Base-by-base conservation (phyloP, 2,888 invertebrate genomes). In the Ochropacha duplaris region DNA sequence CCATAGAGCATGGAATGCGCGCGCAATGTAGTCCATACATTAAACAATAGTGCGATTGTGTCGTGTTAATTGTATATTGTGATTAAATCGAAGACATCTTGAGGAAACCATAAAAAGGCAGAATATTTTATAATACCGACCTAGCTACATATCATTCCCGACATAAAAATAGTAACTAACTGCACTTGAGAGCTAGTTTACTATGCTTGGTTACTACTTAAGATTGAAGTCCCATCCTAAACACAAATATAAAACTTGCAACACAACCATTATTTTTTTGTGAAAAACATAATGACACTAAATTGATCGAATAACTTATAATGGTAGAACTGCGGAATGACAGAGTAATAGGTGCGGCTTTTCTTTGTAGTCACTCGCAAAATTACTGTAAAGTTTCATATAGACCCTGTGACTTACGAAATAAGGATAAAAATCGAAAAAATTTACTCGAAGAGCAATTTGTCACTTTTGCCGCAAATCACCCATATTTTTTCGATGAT, bases 1-100 rank as follows among this genome's bases (percentile, higher is more conserved):
- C 74, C 77, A 76, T 71, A 79, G 75, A 78, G 64, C 65, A 62
- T 65, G 44, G 60, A 66, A 62, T 56, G 51, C 39, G n/a, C 6
- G 54, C 50, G 58, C 54, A n/a, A 52, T 54, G 54, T 5, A 60
- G 57, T 60, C 55, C 39, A 59, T 19, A 19, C 44, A 14, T 4
- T 44, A 59, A 62, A 59, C 49, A 16, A n/a, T 49, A 49, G 8
- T 44, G 44, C 44, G 19, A 19, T 9, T 44, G 8, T 16, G 1
- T 19, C 6, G 39, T 39, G 3, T 4, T 16, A 14, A 11, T 39
- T 16, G 31, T 31, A 2, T 11, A 31, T 8, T 26, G 5, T 26
- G 26, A 6, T 6, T 26, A 5, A 5, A n/a, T n/a, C n/a, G n/a
- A n/a, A n/a, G n/a, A n/a, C n/a, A n/a, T n/a, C n/a, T n/a, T n/a